Evolutionary conservation across 2,797 vertebrate genomes (phyloP).

Genomic region (Phalloptychus januarius): DNA sequence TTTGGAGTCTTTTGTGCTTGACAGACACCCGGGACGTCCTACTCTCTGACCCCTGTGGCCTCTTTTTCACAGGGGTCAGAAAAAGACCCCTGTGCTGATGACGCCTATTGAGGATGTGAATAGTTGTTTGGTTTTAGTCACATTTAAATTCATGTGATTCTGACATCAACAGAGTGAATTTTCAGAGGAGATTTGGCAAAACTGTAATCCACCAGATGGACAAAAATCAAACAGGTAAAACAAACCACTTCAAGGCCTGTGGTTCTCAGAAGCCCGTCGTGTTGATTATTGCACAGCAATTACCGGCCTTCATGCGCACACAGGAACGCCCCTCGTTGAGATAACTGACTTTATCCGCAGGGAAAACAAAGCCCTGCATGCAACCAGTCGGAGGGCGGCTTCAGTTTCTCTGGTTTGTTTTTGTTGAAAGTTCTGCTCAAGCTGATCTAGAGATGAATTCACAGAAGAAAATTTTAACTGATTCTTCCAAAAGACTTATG

Average conservation of each 20-base stretch:
- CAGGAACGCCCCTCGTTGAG: constrained; percentile 43
- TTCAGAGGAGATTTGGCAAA: neutral
- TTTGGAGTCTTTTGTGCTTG: constrained; percentile 76
- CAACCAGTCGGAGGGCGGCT: constrained; percentile 39
- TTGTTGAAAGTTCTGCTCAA: constrained; percentile 52
- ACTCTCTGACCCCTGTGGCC: constrained; percentile 66
- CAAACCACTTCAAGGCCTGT: constrained; percentile 23
- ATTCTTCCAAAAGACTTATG: constrained; percentile 41
- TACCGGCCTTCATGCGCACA: constrained; percentile 61
- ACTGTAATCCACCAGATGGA: constrained; percentile 12
- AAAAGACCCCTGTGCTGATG: constrained; percentile 36
- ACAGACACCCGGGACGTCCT: constrained; percentile 80
- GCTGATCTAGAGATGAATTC: constrained; percentile 19
- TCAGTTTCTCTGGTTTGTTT: constrained; percentile 55
- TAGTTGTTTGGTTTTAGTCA: constrained; percentile 33
- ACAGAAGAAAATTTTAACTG: constrained; percentile 53
- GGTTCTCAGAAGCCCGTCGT: constrained; percentile 12
- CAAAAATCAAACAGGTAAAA: constrained; percentile 17
- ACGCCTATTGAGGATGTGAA: constrained; percentile 38
- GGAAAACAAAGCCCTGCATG: constrained; percentile 46
- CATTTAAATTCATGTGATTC: constrained; percentile 19
- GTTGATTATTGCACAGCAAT: constrained; percentile 42
- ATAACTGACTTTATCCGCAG: constrained; percentile 56
- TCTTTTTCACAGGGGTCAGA: constrained; percentile 71
- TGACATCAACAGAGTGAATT: constrained; percentile 1